These are phyloP conservation scores for Cyrtonyx montezumae DNA, from an alignment of 2,113 vertebrate genomes.

Conservation along the genomic window DNA sequence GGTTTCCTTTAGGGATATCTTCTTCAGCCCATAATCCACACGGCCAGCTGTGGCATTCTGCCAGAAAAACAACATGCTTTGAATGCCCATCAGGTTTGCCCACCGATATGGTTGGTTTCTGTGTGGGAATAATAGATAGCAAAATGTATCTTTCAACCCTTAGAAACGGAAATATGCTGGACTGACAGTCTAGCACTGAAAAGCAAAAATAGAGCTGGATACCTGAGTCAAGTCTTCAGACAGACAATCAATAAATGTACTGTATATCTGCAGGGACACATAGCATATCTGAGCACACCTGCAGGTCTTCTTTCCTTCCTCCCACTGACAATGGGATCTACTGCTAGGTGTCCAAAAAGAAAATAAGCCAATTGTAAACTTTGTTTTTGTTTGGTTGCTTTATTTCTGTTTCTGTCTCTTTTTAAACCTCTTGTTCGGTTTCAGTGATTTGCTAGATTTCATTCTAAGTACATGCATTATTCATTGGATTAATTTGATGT, in stretches of 20 bases:
- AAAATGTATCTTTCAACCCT: background rate
- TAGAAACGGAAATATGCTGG: background rate
- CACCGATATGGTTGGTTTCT: background rate
- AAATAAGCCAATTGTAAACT: background rate
- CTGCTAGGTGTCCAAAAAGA: background rate
- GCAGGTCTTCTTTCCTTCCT: background rate
- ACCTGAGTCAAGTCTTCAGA: background rate
- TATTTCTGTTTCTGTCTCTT: background rate
- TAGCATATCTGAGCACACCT: background rate
- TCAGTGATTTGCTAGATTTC: constrained; percentile 67
- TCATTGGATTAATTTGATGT: constrained; percentile 60
- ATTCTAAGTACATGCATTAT: constrained; percentile 62
- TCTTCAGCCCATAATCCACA: rapidly evolving
- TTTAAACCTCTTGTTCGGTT: constrained; percentile 1
- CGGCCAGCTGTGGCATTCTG: background rate
- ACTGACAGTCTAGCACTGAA: background rate
- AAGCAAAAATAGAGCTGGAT: background rate
- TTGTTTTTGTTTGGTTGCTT: background rate
- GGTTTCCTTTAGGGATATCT: background rate
- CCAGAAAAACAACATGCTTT: background rate
- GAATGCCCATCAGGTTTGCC: rapidly evolving
- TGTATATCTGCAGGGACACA: background rate
- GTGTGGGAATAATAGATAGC: background rate
- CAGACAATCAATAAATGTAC: no score
- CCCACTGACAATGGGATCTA: background rate